These are phyloP conservation scores for Aphaenogaster ashmeadi DNA, from an alignment of 1,140 invertebrate genomes.

Conservation along the genomic window DNA sequence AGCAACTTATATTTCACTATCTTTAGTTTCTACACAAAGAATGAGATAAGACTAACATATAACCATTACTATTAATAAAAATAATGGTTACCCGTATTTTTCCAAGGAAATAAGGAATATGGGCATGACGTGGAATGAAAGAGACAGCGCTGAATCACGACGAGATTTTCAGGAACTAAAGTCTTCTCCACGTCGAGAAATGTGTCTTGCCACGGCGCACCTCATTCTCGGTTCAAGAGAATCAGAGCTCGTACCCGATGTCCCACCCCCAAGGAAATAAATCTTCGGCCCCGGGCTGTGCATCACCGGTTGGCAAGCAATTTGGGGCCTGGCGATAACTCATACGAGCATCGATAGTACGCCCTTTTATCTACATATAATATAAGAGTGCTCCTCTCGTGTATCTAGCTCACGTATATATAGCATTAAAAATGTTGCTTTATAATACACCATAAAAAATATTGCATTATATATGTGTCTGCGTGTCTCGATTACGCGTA, in stretches of 20 bases:
- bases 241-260: slow-evolving; percentile 49
- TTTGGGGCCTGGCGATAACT: slow-evolving; percentile 86
- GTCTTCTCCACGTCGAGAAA: slow-evolving; percentile 54
- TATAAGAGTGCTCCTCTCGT: slow-evolving; percentile 48
- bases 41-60: not conserved
- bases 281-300: slow-evolving; percentile 85
- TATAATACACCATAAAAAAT: not conserved
- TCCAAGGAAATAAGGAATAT: slow-evolving; percentile 13
- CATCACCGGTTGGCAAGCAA: slow-evolving; percentile 86
- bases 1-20: not conserved
- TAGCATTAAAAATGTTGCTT: slow-evolving; percentile 43
- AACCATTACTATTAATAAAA: not conserved
- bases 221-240: slow-evolving; percentile 73
- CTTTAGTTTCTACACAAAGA: not conserved
- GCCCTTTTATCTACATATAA: slow-evolving; percentile 64
- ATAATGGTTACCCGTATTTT: not conserved
- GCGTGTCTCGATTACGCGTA: not conserved
- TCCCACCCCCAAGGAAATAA: slow-evolving; percentile 81
- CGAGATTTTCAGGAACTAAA: slow-evolving; percentile 41
- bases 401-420: slow-evolving; percentile 74
- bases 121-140: slow-evolving; percentile 42
- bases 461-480: not conserved
- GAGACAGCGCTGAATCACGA: slow-evolving; percentile 54
- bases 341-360: slow-evolving; percentile 86
- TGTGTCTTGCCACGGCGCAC: slow-evolving; percentile 63